Evolutionary conservation across 2,797 vertebrate species (phyloP), one percentile per base, ranked within the genome.

Genomic region (Coluber constrictor): DNA sequence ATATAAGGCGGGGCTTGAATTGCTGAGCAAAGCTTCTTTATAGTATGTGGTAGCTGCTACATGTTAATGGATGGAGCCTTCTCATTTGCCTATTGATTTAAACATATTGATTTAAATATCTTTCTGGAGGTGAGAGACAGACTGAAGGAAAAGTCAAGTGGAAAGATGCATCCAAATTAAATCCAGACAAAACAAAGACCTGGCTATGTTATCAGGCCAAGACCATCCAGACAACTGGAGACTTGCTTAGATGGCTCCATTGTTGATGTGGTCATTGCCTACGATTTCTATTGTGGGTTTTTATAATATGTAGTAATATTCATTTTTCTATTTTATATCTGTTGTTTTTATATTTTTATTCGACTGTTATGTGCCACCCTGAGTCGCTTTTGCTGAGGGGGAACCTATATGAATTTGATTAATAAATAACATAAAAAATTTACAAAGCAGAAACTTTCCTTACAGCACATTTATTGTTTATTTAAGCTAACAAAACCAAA

Each of bases 1-100:
- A 96, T 98, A 99, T 94, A 99, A 99, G 99, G 99, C 99, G 15
- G 66, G 66, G 15, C 5, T 70, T 70, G 63, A 70, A 70, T 32
- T 70, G n/a, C 16, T 70, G n/a, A 16, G 10, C 0, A 70, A 70
- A 32, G n/a, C 66, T 70, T 70, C n/a, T 32, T 32, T 70, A 70
- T 63, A 63, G 4, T 63, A 63, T 70, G 13, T 70, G n/a, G 5
- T 8, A 70, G 66, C 66, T 70, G 29, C n/a, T 32, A 15, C 66
- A 7, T 70, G 15, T 18, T 32, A 74, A 18, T 37, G 1, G 5
- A 32, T 32, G 66, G 66, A 1, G 66, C 1, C n/a, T 37, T 74
- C 66, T 74, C 16, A 37, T 74, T 32, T 74, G n/a, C 66, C 7
- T 37, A 74, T 37, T 74, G n/a, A 37, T 37, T 18, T 74, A 74